Conservation (phyloP, 1,140 invertebrate genomes). For the Melipona quadrifasciata region DNA sequence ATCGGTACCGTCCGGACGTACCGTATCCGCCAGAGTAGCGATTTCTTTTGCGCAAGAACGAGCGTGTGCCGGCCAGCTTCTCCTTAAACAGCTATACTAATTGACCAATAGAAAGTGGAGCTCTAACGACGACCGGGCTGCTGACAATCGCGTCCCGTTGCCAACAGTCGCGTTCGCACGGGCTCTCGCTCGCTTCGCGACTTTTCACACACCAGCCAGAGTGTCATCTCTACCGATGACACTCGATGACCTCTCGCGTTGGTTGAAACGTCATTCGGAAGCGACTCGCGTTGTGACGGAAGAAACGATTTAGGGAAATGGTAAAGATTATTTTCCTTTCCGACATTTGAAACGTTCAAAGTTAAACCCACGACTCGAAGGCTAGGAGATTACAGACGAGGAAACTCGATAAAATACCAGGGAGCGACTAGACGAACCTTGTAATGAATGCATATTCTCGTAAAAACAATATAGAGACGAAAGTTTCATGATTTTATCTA, state of each 20-base stretch:
- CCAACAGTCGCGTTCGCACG: constrained; percentile 40
- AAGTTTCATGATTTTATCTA: constrained; percentile 28
- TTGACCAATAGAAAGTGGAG: constrained; percentile 73
- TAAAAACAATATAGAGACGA: background rate
- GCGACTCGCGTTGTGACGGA: too few relatives aligned
- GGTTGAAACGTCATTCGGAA: constrained; percentile 23
- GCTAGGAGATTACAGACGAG: too few relatives aligned
- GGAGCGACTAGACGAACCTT: background rate
- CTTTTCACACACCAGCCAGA: constrained; percentile 7
- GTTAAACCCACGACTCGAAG: too few relatives aligned
- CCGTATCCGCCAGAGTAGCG: constrained; percentile 30
- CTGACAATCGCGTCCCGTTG: constrained; percentile 66
- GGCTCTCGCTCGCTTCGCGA: constrained; percentile 6
- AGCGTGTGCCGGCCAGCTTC: constrained; percentile 45
- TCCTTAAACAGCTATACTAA: constrained; percentile 73
- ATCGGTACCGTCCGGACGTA: constrained; percentile 11
- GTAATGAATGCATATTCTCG: background rate
- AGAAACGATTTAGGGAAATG: background rate
- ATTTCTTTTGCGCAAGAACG: constrained; percentile 68
- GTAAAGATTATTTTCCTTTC: too few relatives aligned
- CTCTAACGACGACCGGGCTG: constrained; percentile 61
- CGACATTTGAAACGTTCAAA: too few relatives aligned
- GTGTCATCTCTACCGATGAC: constrained; percentile 8
- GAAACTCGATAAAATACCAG: too few relatives aligned
- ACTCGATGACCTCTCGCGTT: background rate